A percentile compares a stretch with the other conserved stretches of the same genome.
Evolutionary conservation across 2,888 invertebrate species (phyloP).

Genomic region (Maniola hyperantus): DNA sequence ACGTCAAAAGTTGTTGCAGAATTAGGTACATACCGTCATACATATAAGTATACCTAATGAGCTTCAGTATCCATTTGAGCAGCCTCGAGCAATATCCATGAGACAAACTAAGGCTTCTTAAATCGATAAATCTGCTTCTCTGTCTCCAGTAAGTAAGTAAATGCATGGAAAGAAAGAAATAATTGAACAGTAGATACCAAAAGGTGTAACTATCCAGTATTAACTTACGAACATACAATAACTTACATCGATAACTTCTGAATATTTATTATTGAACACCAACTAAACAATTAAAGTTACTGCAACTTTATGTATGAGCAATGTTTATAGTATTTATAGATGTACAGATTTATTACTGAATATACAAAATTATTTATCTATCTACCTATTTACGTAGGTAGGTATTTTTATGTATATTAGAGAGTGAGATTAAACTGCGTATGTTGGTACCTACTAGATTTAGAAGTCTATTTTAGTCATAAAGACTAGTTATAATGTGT

Average conservation of each 20-base stretch:
- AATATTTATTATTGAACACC: slow-evolving; percentile 10
- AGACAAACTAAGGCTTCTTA: too few relatives aligned
- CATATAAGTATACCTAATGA: too few relatives aligned
- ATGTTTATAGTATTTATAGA: slow-evolving; percentile 21
- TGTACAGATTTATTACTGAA: slow-evolving; percentile 28
- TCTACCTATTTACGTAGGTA: neutral
- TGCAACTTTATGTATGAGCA: slow-evolving; percentile 17
- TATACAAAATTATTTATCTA: slow-evolving; percentile 1
- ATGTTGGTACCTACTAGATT: neutral
- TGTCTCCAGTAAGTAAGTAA: too few relatives aligned
- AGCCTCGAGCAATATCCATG: too few relatives aligned
- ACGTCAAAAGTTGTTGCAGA: too few relatives aligned
- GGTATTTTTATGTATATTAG: slow-evolving; percentile 1
- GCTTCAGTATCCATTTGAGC: too few relatives aligned
- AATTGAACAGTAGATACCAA: too few relatives aligned
- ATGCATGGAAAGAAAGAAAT: too few relatives aligned
- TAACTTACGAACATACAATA: neutral
- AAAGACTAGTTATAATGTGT: neutral
- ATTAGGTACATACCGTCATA: too few relatives aligned
- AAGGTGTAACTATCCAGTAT: neutral
- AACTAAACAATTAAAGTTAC: slow-evolving; percentile 16
- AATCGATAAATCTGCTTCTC: too few relatives aligned
- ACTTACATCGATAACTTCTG: slow-evolving; percentile 8
- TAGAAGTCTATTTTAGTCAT: slow-evolving; percentile 20
- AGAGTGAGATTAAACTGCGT: neutral